Evolutionary conservation across 2,888 invertebrate species (phyloP).

Genomic region (Baronia brevicornis): DNA sequence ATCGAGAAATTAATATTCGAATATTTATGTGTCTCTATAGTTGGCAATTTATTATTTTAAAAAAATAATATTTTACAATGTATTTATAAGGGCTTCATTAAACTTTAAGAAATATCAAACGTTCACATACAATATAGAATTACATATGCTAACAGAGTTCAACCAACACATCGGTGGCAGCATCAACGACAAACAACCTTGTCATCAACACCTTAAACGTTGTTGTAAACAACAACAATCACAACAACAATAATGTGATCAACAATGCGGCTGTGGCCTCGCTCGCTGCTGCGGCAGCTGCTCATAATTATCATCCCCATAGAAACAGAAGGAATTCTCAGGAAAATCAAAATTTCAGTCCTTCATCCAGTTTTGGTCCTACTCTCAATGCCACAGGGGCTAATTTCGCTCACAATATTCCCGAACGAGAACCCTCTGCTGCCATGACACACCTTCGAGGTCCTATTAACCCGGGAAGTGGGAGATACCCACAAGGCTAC

Average conservation of each 20-base stretch:
- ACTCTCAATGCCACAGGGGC: slow-evolving; percentile 61
- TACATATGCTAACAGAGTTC: slow-evolving; percentile 54
- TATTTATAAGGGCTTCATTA: slow-evolving; percentile 10
- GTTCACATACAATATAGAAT: too few species aligned
- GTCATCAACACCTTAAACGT: slow-evolving; percentile 70
- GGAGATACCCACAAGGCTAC: slow-evolving; percentile 63
- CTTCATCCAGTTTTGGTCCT: slow-evolving; percentile 59
- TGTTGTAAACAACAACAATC: slow-evolving; percentile 72
- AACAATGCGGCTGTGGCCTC: slow-evolving; percentile 71
- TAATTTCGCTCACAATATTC: slow-evolving; percentile 56
- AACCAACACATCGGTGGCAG: slow-evolving; percentile 63
- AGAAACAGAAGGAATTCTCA: slow-evolving; percentile 66
- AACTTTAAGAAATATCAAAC: too few species aligned
- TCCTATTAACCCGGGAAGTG: slow-evolving; percentile 61
- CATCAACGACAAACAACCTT: slow-evolving; percentile 70
- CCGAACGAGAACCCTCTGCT: slow-evolving; percentile 59
- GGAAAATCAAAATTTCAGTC: slow-evolving; percentile 58
- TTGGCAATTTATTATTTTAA: too few species aligned
- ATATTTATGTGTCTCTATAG: too few species aligned
- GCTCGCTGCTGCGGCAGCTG: slow-evolving; percentile 67
- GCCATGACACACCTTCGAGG: slow-evolving; percentile 69
- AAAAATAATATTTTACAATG: too few species aligned
- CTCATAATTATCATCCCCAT: slow-evolving; percentile 65
- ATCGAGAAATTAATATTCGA: too few species aligned
- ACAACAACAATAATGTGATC: slow-evolving; percentile 70